phyloP scores from a whole-genome alignment of 2,888 invertebrate genomes.

The Coenonympha glycerion region DNA sequence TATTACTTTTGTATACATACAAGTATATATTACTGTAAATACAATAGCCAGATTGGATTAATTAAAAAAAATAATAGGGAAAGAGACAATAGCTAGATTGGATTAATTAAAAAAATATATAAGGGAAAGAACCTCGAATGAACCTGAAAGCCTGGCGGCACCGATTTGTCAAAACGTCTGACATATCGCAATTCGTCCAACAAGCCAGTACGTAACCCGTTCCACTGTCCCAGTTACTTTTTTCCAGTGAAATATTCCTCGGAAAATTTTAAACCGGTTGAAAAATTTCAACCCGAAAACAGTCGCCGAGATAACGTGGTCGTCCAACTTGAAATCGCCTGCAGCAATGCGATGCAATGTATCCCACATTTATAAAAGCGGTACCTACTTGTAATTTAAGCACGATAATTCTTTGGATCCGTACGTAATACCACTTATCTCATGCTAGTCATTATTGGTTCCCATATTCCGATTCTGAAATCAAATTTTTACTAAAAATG shows the following conservation, averaged over 20 bases:
- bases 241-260: neutral
- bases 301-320: slow-evolving; percentile 26
- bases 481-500: no score
- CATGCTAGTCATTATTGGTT: neutral
- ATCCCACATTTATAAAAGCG: slow-evolving; percentile 15
- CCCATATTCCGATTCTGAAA: neutral
- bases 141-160: neutral
- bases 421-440: neutral
- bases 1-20: no score
- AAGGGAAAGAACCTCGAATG: neutral
- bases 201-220: neutral
- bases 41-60: no score
- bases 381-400: slow-evolving; percentile 8
- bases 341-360: slow-evolving; percentile 23
- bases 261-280: slow-evolving; percentile 10
- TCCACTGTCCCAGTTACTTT: neutral
- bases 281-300: slow-evolving; percentile 23
- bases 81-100: neutral
- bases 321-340: slow-evolving; percentile 22
- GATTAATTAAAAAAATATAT: no score
- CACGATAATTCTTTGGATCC: neutral
- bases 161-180: slow-evolving; percentile 23
- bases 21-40: no score
- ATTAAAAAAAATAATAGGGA: neutral
- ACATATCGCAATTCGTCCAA: slow-evolving; percentile 39